These are phyloP conservation scores for Hippasteria phrygiana DNA, from an alignment of 53 echinoderm and acorn worm genomes.

Conservation along the genomic window DNA sequence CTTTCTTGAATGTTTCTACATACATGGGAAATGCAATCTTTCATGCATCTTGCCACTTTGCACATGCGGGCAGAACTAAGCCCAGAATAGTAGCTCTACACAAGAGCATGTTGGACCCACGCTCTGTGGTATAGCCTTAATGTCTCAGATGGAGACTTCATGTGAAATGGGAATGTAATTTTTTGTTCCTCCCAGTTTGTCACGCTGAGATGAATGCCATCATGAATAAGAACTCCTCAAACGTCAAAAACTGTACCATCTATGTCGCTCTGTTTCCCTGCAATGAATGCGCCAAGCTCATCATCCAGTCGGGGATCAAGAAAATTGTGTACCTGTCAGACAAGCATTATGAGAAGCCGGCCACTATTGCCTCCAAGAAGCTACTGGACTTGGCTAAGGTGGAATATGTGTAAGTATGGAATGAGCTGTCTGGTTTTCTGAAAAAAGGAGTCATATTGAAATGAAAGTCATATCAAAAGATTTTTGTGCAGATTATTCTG, in stretches of 20 bases:
- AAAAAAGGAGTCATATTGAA: too few relatives aligned
- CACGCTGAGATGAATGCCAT: constrained; percentile 97
- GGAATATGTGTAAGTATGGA: constrained; percentile 69
- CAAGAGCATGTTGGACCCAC: too few relatives aligned
- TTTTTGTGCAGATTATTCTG: too few relatives aligned
- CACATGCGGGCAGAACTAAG: too few relatives aligned
- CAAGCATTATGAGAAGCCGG: constrained; percentile 79
- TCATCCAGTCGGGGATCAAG: constrained; percentile 93
- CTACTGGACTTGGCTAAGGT: constrained; percentile 80
- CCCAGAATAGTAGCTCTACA: too few relatives aligned
- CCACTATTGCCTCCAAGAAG: constrained; percentile 84
- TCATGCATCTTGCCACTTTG: too few relatives aligned
- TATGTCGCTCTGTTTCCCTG: constrained; percentile 96
- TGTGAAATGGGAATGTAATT: neutral
- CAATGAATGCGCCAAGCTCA: constrained; percentile 96
- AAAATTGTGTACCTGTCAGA: constrained; percentile 85
- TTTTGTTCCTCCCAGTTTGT: constrained; percentile 72
- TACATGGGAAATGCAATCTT: too few relatives aligned
- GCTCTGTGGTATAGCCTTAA: too few relatives aligned
- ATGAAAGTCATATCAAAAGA: too few relatives aligned
- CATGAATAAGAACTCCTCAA: constrained; percentile 91
- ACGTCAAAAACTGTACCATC: constrained; percentile 90
- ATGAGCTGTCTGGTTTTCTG: neutral
- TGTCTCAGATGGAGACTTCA: too few relatives aligned
- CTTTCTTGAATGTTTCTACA: too few relatives aligned